Base-by-base conservation (phyloP, 2,888 invertebrate genomes). In the Cephus pygmeus region DNA sequence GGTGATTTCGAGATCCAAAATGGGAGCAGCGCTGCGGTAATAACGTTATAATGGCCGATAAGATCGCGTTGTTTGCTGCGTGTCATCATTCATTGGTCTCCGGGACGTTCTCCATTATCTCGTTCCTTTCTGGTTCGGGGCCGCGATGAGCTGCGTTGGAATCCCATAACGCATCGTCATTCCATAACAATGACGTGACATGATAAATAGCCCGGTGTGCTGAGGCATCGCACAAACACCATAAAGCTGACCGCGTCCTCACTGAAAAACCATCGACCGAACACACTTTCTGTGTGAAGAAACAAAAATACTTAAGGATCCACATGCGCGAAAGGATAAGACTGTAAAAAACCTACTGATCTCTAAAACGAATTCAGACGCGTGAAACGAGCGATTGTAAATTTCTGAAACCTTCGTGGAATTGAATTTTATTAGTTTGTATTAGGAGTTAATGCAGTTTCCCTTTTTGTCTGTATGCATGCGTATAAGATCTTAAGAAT, bases 161-260 rank as follows among this genome's bases (percentile, higher is more conserved):
- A 73, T n/a, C 15, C 35, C 75, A 77, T 73, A 34, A 77, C 36
- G 77, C 77, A 77, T 77, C 69, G 69, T 77, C 75, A 77, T 77
- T 71, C 75, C 75, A 36, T 34, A 69, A 77, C 77, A 77, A 77
- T 75, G 77, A 77, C 69, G 69, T 69, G 75, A 75, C 75, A 77
- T 77, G 77, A 75, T 77, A 75, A 77, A 77, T 77, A 77, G 69
- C 33, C 40, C 34, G 3, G 31, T 36, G 34, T 75, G 73, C 34
- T 35, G 15, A 69, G n/a, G 34, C 40, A 74, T 69, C 34, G 68
- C 73, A 76, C 73, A 56, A 56, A 23, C 56, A 56, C 56, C 23
- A 23, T 23, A 56, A 56, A 56, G 56, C 56, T 56, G 56, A 56
- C 56, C 56, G 23, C 9, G 56, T 56, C 2, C 56, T 56, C 56